Percentiles rank a stretch among this genome's conserved stretches.
These are phyloP conservation scores for Drosophila lowei DNA, from an alignment of 1,140 invertebrate species.

Conservation along the genomic window DNA sequence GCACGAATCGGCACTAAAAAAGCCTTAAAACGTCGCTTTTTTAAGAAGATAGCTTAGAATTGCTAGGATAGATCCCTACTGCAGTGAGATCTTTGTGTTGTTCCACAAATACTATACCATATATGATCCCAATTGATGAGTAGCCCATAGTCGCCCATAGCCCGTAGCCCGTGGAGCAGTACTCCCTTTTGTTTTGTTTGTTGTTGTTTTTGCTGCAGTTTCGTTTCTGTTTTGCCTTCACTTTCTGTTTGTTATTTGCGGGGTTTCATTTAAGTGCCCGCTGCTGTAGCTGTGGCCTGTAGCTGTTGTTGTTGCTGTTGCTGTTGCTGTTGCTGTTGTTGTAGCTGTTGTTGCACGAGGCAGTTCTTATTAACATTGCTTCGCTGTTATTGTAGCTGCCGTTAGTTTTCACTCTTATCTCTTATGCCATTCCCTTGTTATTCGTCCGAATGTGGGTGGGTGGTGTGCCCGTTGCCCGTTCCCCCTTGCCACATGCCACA, in stretches of 20 bases:
- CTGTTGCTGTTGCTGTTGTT: constrained; percentile 11
- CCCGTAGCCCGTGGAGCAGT: too few relatives aligned
- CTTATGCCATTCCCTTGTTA: constrained; percentile 18
- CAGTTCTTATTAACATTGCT: constrained; percentile 43
- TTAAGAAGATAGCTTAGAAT: too few relatives aligned
- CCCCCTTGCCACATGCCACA: constrained; percentile 6
- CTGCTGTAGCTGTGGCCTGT: constrained; percentile 24
- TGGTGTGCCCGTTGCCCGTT: constrained; percentile 1
- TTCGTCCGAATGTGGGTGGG: constrained; percentile 51
- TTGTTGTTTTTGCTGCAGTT: constrained; percentile 35
- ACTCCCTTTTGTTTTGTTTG: too few relatives aligned
- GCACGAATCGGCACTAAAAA: too few relatives aligned
- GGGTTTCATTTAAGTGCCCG: constrained; percentile 68
- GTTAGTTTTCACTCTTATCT: constrained; percentile 51
- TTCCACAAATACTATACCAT: too few relatives aligned
- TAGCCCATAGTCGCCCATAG: too few relatives aligned
- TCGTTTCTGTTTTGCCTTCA: constrained; percentile 29
- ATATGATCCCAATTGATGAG: too few relatives aligned
- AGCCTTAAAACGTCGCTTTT: too few relatives aligned
- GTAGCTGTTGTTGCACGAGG: constrained; percentile 4
- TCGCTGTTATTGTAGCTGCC: constrained; percentile 26
- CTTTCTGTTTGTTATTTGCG: constrained; percentile 58
- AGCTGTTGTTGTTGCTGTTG: constrained; percentile 20
- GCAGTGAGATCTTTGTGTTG: too few relatives aligned
- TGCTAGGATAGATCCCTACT: too few relatives aligned